Conservation (phyloP, 2,113 vertebrate genomes). For the Lynx canadensis region DNA sequence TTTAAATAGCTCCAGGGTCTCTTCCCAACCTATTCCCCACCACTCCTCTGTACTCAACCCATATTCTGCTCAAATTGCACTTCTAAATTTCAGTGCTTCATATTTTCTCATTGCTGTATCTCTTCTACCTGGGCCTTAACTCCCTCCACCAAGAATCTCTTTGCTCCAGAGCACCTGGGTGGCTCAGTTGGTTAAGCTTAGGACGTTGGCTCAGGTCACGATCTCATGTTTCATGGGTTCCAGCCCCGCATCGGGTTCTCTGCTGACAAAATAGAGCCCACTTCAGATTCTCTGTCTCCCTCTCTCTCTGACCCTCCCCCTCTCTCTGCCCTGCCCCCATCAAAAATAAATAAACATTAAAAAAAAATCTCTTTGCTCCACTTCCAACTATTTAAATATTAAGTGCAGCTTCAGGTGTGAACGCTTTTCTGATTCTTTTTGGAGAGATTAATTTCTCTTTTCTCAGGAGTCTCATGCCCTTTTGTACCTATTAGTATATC, state of each 20-base stretch:
- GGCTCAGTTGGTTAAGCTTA: too few species aligned
- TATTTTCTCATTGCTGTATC: background rate
- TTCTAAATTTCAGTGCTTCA: background rate
- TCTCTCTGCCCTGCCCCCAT: too few species aligned
- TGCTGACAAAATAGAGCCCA: too few species aligned
- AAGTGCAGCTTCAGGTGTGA: background rate
- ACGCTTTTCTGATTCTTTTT: background rate
- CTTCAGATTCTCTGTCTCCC: too few species aligned
- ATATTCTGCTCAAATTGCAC: background rate
- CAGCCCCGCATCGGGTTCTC: too few species aligned
- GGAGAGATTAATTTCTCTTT: background rate
- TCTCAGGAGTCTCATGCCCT: background rate
- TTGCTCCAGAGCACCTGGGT: background rate
- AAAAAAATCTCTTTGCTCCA: background rate
- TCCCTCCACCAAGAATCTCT: background rate
- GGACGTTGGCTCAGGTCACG: too few species aligned
- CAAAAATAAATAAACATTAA: too few species aligned
- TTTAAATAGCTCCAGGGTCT: conserved; percentile 2
- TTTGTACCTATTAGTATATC: background rate
- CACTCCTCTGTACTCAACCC: background rate
- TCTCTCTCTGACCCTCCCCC: too few species aligned
- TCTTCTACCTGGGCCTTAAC: background rate
- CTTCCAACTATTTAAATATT: background rate
- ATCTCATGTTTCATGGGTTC: too few species aligned
- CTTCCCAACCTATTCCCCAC: background rate